Conservation (phyloP, 2,888 invertebrate species). For the Podotricha telesiphe region DNA sequence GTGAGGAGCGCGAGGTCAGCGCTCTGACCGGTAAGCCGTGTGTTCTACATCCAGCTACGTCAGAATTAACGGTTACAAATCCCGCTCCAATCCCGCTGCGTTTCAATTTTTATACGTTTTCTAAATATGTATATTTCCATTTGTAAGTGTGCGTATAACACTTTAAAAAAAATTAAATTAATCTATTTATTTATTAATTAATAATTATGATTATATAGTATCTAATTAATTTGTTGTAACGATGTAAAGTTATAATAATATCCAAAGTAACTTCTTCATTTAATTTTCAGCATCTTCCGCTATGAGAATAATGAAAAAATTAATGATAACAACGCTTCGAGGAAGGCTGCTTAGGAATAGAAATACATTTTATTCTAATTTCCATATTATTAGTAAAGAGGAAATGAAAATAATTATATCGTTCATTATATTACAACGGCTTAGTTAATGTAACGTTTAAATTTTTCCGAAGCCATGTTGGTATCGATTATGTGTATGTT, state of each 20-base stretch:
- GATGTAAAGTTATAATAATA: slow-evolving; percentile 9
- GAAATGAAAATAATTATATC: slow-evolving; percentile 4
- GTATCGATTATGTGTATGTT: background rate
- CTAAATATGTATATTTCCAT: no score
- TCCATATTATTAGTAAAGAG: slow-evolving; percentile 2
- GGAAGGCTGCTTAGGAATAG: slow-evolving; percentile 13
- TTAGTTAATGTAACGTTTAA: no score
- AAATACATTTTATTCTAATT: slow-evolving; percentile 7
- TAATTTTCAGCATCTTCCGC: slow-evolving; percentile 10
- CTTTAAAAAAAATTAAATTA: no score
- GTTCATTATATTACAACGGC: background rate
- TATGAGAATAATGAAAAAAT: slow-evolving; percentile 18
- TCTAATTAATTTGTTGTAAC: background rate
- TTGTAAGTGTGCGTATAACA: no score
- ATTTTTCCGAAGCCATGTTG: no score
- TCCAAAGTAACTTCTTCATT: slow-evolving; percentile 13
- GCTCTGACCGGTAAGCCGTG: no score
- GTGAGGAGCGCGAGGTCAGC: no score
- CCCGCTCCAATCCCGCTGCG: no score
- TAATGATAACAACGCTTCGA: slow-evolving; percentile 19
- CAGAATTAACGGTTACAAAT: no score
- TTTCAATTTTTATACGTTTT: no score
- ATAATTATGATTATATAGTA: background rate
- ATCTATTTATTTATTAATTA: no score
- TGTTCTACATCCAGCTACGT: no score